A percentile compares a stretch with the other conserved stretches of the same genome.
Conservation (phyloP, 2,888 invertebrate genomes). For the Pseudolycoriella hygida region DNA sequence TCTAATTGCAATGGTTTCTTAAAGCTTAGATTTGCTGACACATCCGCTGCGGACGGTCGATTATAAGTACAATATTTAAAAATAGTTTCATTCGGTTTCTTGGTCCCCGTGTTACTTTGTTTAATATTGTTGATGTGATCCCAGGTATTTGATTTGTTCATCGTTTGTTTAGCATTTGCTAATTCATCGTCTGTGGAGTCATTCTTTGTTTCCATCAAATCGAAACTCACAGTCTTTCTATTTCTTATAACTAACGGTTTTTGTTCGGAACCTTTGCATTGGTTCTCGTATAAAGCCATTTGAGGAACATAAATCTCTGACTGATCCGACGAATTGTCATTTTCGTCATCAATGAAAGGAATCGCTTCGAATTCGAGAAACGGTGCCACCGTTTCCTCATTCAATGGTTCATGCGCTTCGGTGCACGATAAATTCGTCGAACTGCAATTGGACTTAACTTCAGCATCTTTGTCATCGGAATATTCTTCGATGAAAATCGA, state of each 20-base stretch:
- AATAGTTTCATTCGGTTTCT: constrained; percentile 4
- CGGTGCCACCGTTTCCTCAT: constrained; percentile 26
- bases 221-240: constrained; percentile 29
- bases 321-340: constrained; percentile 19
- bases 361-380: constrained; percentile 25
- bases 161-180: neutral
- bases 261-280: neutral
- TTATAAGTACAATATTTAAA: constrained; percentile 6
- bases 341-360: constrained; percentile 30
- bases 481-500: constrained; percentile 28
- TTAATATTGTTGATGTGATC: constrained; percentile 4
- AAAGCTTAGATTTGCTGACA: constrained; percentile 5
- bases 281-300: neutral
- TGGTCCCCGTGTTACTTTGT: constrained; percentile 5
- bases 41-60: neutral
- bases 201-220: constrained; percentile 16
- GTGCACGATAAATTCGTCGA: constrained; percentile 16
- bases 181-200: neutral
- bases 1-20: constrained; percentile 3
- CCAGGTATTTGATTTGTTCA: constrained; percentile 6
- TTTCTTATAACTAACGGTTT: constrained; percentile 6
- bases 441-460: constrained; percentile 20
- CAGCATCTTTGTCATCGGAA: constrained; percentile 13
- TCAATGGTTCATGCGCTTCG: constrained; percentile 26
- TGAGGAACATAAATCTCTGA: constrained; percentile 14